These are phyloP conservation scores for Atlantisia rogersi DNA, from an alignment of 2,113 vertebrate species.

Conservation along the genomic window DNA sequence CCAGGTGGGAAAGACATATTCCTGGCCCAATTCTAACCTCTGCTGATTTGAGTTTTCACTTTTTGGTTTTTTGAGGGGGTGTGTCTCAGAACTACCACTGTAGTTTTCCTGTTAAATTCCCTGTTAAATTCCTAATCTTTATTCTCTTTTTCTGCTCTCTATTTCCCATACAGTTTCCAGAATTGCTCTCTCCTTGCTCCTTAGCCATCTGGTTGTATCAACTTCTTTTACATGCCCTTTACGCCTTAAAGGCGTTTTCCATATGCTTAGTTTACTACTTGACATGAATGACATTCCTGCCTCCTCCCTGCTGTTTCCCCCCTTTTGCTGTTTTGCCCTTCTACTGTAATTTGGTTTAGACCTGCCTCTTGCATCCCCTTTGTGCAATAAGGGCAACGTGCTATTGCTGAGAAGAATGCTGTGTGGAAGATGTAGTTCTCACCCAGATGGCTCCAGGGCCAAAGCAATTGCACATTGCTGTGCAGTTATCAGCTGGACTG, in stretches of 20 bases:
- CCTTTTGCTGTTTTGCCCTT: not conserved
- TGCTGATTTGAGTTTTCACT: not conserved
- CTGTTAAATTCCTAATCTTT: not conserved
- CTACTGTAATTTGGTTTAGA: not conserved
- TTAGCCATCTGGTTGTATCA: not conserved
- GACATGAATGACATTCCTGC: not conserved
- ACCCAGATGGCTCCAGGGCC: not conserved
- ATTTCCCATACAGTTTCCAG: not conserved
- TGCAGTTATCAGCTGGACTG: not conserved
- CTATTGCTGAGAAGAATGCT: not conserved
- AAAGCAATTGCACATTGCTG: not conserved
- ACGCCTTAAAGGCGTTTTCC: not conserved
- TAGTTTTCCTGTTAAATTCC: not conserved
- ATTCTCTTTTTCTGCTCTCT: not conserved
- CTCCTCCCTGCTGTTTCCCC: not conserved
- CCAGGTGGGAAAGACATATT: not conserved
- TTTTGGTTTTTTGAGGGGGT: too few relatives aligned
- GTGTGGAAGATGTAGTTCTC: not conserved
- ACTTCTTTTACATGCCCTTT: not conserved
- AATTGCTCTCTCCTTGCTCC: not conserved
- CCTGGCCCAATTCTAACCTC: not conserved
- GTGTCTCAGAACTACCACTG: not conserved
- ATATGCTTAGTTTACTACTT: not conserved
- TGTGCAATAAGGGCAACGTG: not conserved
- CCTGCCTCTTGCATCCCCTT: not conserved